A percentile compares a stretch with the other conserved stretches of the same genome.
phyloP scores from a whole-genome alignment of 1,140 invertebrate species.

The Cotesia vestalis region DNA sequence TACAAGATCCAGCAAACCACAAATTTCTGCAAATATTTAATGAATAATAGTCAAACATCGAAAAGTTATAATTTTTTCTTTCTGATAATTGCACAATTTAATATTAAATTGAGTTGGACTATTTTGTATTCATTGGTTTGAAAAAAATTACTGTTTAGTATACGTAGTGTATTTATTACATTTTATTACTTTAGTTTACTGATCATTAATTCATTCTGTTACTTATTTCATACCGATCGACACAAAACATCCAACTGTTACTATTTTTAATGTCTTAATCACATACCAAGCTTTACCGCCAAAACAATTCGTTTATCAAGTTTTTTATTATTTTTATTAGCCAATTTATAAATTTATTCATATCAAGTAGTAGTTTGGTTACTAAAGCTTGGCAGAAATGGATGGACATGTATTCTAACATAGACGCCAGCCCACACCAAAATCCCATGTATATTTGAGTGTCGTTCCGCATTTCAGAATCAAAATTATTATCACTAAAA shows the following conservation, averaged over 20 bases:
- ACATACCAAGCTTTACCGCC: constrained; percentile 51
- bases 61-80: constrained; percentile 42
- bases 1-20: constrained; percentile 67
- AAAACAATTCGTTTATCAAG: constrained; percentile 23
- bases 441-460: constrained; percentile 60
- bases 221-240: constrained; percentile 37
- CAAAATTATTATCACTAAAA: constrained; percentile 8
- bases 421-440: constrained; percentile 67
- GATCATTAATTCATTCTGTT: background rate
- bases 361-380: constrained; percentile 45
- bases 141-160: constrained; percentile 7
- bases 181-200: too few species aligned
- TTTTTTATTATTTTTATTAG: background rate
- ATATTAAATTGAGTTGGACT: constrained; percentile 43
- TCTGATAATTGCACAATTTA: constrained; percentile 56
- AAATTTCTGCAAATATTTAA: constrained; percentile 66
- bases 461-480: constrained; percentile 40
- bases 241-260: constrained; percentile 48
- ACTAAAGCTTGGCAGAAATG: constrained; percentile 57
- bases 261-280: constrained; percentile 45
- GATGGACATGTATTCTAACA: constrained; percentile 66
- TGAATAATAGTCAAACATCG: constrained; percentile 65
- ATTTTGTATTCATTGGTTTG: constrained; percentile 40
- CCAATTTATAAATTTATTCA: background rate
- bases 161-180: too few species aligned